Base-by-base conservation (phyloP, 2,113 vertebrate species). In the Rhinopomastus cyanomelas region DNA sequence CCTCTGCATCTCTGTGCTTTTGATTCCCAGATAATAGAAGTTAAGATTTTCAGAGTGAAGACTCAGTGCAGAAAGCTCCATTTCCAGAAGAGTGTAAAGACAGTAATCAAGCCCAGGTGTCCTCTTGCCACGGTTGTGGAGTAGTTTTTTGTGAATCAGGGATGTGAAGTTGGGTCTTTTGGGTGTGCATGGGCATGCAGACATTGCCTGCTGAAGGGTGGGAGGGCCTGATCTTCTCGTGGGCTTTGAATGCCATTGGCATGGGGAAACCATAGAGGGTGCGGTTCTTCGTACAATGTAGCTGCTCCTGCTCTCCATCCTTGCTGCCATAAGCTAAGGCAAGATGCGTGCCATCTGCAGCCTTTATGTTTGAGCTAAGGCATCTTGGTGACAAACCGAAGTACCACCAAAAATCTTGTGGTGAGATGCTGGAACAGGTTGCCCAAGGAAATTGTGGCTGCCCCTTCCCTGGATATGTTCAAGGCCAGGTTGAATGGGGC, bases 81-180 rank as follows among this genome's bases (percentile, higher is more conserved):
- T 37, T 90, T 73, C 67, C 66, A 85, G 81, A 80, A 79, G 71
- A 92, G 81, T 73, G 59, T 83, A 48, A 84, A 80, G 57, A 11
- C 15, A 34, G 48, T 27, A 53, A 52, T 30, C 53, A 34, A 42
- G 82, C 2, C 2, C 60, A 60, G 34, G 30, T 2, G 34, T 61
- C 27, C 64, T 84, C 60, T 56, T 4, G 3, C 39, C 53, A 69
- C 51, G 22, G 1, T 16, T 67, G 16, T 34, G 30, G 52, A 52
- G 32, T 27, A 69, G 37, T 2, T 26, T 11, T 55, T 26, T 81
- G 18, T 73, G 73, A 78, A 8, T 15, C 51, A 60, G 81, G 16
- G 52, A 4, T 9, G 6, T 30, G 62, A 65, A 32, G 29, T 82
- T 9, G 5, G 16, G 29, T 49, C 61, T 81, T 71, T 79, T 30